Conservation (phyloP, 1,140 invertebrate species). For the Brachionus koreanus region DNA sequence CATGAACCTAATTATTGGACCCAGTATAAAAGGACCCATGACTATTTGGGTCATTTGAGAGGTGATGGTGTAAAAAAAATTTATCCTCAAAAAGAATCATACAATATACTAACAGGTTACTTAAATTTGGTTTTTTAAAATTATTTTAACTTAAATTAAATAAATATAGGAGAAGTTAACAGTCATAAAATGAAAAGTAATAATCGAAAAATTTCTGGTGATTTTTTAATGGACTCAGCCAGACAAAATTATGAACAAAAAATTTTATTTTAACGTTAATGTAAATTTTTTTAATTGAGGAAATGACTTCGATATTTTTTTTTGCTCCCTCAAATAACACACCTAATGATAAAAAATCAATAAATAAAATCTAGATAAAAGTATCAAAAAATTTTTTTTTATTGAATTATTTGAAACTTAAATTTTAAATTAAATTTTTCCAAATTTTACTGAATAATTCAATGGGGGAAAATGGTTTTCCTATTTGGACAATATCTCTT, state of each 20-base stretch:
- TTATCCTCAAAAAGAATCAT: conserved; percentile 3
- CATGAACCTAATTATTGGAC: conserved; percentile 36
- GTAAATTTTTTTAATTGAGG: background rate
- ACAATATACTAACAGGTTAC: conserved; percentile 36
- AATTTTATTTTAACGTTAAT: background rate
- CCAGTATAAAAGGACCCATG: conserved; percentile 38
- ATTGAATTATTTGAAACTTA: background rate
- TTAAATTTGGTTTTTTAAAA: background rate
- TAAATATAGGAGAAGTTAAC: background rate
- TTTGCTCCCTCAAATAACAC: background rate
- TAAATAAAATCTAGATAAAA: too few relatives aligned
- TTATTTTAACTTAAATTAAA: background rate
- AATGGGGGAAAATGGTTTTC: background rate
- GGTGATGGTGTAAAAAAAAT: background rate
- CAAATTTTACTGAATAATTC: background rate
- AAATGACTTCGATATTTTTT: background rate
- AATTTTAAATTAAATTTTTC: background rate
- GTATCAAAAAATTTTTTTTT: too few relatives aligned
- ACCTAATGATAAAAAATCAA: background rate
- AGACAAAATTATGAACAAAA: background rate
- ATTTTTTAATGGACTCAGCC: background rate
- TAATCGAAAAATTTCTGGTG: background rate
- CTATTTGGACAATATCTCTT: background rate
- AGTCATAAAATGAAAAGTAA: background rate
- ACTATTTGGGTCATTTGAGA: conserved; percentile 23